phyloP scores from a whole-genome alignment of 2,888 invertebrate genomes.

The Platycnemis pennipes region DNA sequence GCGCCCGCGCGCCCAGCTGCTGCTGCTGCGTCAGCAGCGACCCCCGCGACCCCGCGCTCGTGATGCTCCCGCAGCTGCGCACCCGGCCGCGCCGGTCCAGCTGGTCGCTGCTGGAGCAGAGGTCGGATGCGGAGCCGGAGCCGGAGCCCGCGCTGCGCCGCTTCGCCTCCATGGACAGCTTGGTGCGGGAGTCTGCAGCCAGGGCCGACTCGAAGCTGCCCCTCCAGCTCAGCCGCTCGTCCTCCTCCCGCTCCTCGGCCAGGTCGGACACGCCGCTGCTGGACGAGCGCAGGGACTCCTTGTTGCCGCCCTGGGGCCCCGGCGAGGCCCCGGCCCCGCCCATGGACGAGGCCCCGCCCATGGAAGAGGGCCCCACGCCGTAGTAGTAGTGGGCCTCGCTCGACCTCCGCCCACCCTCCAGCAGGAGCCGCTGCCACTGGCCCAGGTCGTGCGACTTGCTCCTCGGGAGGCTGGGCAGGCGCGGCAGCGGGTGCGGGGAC shows the following conservation, averaged over 20 bases:
- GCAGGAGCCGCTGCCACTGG: conserved; percentile 78
- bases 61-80: conserved; percentile 91
- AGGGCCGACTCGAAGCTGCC: conserved; percentile 96
- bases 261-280: conserved; percentile 81
- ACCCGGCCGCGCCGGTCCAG: conserved; percentile 82
- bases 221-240: conserved; percentile 94
- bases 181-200: conserved; percentile 92
- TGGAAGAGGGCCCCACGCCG: conserved; percentile 73
- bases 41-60: conserved; percentile 79
- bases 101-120: conserved; percentile 89
- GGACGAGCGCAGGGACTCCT: conserved; percentile 74
- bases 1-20: conserved; percentile 54
- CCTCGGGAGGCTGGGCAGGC: conserved; percentile 81
- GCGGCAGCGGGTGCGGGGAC: conserved; percentile 37
- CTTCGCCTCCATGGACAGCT: conserved; percentile 81
- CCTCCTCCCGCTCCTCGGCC: conserved; percentile 84
- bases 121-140: conserved; percentile 89
- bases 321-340: neutral
- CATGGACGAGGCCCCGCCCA: neutral
- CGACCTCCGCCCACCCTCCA: conserved; percentile 77
- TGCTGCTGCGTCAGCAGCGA: conserved; percentile 58
- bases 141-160: conserved; percentile 71
- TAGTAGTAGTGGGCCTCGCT: conserved; percentile 48
- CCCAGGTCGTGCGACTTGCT: conserved; percentile 89
- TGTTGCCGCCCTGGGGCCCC: conserved; percentile 5